A percentile compares a stretch with the other conserved stretches of the same genome.
phyloP scores from a whole-genome alignment of 2,888 invertebrate genomes.

The Ypsolopha sequella region DNA sequence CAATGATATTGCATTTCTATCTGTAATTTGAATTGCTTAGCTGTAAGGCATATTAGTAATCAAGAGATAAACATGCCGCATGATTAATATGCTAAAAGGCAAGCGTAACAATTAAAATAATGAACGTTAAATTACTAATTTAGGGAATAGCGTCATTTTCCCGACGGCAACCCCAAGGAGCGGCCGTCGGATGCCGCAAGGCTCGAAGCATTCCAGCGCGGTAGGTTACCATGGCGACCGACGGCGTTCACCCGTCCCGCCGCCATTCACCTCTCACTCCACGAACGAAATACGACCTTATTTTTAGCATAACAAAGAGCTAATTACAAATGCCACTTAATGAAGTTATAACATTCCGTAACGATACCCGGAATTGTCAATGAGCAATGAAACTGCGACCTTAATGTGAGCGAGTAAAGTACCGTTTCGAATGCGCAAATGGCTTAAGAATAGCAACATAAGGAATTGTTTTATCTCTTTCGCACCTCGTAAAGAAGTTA shows the following conservation, averaged over 20 bases:
- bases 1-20: background rate
- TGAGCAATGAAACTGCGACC: conserved; percentile 64
- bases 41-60: background rate
- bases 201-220: conserved; percentile 48
- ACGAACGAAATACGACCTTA: conserved; percentile 53
- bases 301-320: conserved; percentile 31
- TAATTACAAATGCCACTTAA: conserved; percentile 41
- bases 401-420: conserved; percentile 55
- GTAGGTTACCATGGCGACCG: conserved; percentile 72
- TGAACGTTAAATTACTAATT: conserved; percentile 25
- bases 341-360: conserved; percentile 66
- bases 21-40: background rate
- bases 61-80: background rate
- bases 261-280: conserved; percentile 27
- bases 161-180: conserved; percentile 41
- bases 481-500: conserved; percentile 59
- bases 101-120: background rate
- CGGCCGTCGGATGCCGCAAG: conserved; percentile 22
- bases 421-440: conserved; percentile 54
- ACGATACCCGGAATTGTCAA: conserved; percentile 54
- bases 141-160: conserved; percentile 45
- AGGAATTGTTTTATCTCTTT: conserved; percentile 69
- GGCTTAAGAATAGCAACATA: conserved; percentile 67
- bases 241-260: conserved; percentile 29
- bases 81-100: background rate